These are phyloP conservation scores for Hemibagrus guttatus DNA, from an alignment of 2,797 vertebrate genomes.

Conservation along the genomic window DNA sequence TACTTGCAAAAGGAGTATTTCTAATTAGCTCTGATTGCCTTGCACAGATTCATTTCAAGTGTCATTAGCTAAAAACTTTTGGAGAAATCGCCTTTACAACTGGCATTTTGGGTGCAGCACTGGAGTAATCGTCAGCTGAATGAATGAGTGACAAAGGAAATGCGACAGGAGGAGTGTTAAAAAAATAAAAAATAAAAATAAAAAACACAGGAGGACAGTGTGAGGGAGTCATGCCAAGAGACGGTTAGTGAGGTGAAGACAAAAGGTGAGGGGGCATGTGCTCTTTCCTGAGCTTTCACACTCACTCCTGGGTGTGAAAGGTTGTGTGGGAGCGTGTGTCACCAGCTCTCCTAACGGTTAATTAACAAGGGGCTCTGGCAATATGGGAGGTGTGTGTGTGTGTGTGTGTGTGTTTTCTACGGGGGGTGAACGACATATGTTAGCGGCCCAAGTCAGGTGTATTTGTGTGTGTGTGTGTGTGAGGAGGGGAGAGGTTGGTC, in stretches of 20 bases:
- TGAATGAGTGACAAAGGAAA: conserved; percentile 56
- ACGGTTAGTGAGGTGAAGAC: conserved; percentile 49
- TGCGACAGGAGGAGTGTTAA: conserved; percentile 44
- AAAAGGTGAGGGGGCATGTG: conserved; percentile 54
- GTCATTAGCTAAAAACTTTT: conserved; percentile 89
- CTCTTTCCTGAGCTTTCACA: conserved; percentile 47
- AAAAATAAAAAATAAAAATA: neutral
- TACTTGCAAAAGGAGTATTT: conserved; percentile 90
- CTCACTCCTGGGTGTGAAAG: conserved; percentile 47
- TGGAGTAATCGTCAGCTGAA: conserved; percentile 78
- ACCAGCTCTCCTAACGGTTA: conserved; percentile 57
- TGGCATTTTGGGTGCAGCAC: conserved; percentile 77
- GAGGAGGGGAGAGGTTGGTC: conserved; percentile 62
- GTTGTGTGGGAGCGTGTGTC: conserved; percentile 32
- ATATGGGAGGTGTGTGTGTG: conserved; percentile 45
- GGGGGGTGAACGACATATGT: conserved; percentile 50
- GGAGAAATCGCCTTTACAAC: conserved; percentile 83
- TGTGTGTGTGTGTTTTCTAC: too few relatives aligned
- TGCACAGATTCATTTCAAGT: conserved; percentile 88
- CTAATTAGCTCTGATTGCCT: conserved; percentile 94
- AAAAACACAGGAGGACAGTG: neutral
- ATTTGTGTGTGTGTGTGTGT: conserved; percentile 29
- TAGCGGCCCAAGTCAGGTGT: conserved; percentile 47
- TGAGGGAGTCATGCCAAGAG: conserved; percentile 28
- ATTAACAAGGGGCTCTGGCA: conserved; percentile 56